Evolutionary conservation across 2,888 invertebrate genomes (phyloP).

Genomic region (Ophioninae sp.): DNA sequence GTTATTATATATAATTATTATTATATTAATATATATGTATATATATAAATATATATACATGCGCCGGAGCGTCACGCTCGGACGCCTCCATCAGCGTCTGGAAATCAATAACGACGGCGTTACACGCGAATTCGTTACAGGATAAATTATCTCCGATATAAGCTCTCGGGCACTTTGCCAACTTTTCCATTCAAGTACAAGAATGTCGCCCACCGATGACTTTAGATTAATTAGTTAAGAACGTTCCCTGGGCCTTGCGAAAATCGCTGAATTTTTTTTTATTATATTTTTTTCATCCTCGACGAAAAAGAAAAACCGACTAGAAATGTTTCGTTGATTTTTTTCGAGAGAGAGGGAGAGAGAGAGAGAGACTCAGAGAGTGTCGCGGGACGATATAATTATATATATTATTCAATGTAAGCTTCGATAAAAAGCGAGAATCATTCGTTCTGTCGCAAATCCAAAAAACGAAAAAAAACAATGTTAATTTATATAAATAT

Average conservation of each 20-base stretch:
- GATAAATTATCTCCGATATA: conserved; percentile 48
- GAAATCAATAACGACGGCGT: conserved; percentile 51
- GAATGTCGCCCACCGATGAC: conserved; percentile 53
- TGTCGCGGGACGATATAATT: conserved; percentile 24
- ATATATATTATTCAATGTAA: conserved; percentile 29
- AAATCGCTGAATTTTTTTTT: conserved; percentile 33
- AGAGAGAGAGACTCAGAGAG: conserved; percentile 30
- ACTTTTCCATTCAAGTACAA: conserved; percentile 59
- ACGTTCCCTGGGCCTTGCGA: too few relatives aligned
- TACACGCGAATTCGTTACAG: conserved; percentile 70
- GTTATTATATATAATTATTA: conserved; percentile 2
- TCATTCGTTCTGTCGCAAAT: conserved; percentile 39
- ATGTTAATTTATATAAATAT: background rate
- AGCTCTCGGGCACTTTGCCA: conserved; percentile 47
- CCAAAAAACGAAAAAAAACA: conserved; percentile 7
- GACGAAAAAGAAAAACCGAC: conserved; percentile 2
- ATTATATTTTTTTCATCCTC: conserved; percentile 36
- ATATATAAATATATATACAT: background rate
- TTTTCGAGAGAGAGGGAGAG: conserved; percentile 7
- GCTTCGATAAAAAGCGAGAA: conserved; percentile 17
- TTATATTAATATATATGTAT: background rate
- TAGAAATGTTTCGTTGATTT: conserved; percentile 25
- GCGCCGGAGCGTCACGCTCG: conserved; percentile 7
- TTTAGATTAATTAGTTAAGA: conserved; percentile 36
- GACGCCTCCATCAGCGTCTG: conserved; percentile 31